These are phyloP conservation scores for Sander lucioperca DNA, from an alignment of 2,113 vertebrate genomes.

Conservation along the genomic window DNA sequence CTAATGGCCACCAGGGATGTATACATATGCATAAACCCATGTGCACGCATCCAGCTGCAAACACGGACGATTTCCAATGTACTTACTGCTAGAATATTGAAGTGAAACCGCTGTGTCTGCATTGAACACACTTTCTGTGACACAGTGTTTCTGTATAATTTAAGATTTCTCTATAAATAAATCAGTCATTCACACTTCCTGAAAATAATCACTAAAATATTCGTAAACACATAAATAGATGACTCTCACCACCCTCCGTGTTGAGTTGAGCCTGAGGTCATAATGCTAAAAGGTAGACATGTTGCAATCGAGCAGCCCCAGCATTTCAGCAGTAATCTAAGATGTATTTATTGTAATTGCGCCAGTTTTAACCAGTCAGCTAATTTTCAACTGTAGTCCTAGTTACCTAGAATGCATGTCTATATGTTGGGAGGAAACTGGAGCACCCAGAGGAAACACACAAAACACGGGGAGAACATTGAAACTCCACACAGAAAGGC, in stretches of 20 bases:
- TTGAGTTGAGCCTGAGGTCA: conserved; percentile 12
- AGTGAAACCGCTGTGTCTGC: conserved; percentile 62
- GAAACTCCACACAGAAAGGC: no score
- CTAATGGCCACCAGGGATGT: neutral
- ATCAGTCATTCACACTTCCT: conserved; percentile 36
- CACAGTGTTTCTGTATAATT: conserved; percentile 8
- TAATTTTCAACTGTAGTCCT: no score
- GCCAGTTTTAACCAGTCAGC: no score
- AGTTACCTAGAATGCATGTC: no score
- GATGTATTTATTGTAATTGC: no score
- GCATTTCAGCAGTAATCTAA: neutral
- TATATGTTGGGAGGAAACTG: no score
- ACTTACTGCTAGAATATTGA: conserved; percentile 33
- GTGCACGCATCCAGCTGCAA: neutral
- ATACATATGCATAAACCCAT: neutral
- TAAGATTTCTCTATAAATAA: conserved; percentile 13
- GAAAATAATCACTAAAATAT: conserved; percentile 12
- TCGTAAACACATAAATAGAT: neutral
- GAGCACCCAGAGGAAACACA: no score
- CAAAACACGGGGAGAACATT: no score
- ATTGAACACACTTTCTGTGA: conserved; percentile 10
- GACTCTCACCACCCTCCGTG: neutral
- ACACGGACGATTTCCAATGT: conserved; percentile 22
- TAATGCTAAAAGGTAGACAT: neutral
- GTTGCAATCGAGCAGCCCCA: neutral